These are phyloP conservation scores for Ibidorhyncha struthersii DNA, from an alignment of 2,113 vertebrate species.

Conservation along the genomic window DNA sequence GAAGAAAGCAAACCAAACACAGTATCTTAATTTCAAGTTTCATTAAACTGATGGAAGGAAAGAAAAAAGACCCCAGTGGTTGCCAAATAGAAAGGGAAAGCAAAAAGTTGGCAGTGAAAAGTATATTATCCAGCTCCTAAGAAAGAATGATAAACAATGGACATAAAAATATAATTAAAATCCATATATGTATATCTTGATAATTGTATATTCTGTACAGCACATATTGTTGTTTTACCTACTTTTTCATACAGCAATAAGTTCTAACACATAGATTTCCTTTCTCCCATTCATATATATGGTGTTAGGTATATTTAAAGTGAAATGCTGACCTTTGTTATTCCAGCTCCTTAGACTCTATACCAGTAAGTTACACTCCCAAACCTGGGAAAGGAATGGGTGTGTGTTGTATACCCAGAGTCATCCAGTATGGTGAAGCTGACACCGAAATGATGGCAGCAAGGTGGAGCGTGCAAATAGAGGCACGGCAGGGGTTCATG, in stretches of 20 bases:
- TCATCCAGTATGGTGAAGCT: neutral
- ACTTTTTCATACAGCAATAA: neutral
- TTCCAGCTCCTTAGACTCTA: neutral
- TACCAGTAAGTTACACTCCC: neutral
- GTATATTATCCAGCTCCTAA: neutral
- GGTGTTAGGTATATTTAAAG: neutral
- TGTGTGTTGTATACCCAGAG: neutral
- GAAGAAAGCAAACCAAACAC: neutral
- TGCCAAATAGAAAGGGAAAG: neutral
- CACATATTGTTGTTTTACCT: neutral
- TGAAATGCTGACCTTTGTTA: neutral
- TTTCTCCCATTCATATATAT: neutral
- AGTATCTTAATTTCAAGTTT: neutral
- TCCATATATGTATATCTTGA: neutral
- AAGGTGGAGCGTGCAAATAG: neutral
- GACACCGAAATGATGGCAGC: neutral
- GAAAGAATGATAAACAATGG: neutral
- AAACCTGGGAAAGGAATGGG: neutral
- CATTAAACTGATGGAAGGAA: neutral
- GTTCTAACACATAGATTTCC: neutral
- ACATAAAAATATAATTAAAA: neutral
- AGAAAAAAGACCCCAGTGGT: neutral
- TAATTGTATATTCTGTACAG: neutral
- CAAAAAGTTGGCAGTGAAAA: neutral
- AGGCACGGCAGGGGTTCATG: neutral